Evolutionary conservation across 2,113 vertebrate species (phyloP), one percentile per base, ranked within the genome.

Genomic region (Coptodon bakossiorum): DNA sequence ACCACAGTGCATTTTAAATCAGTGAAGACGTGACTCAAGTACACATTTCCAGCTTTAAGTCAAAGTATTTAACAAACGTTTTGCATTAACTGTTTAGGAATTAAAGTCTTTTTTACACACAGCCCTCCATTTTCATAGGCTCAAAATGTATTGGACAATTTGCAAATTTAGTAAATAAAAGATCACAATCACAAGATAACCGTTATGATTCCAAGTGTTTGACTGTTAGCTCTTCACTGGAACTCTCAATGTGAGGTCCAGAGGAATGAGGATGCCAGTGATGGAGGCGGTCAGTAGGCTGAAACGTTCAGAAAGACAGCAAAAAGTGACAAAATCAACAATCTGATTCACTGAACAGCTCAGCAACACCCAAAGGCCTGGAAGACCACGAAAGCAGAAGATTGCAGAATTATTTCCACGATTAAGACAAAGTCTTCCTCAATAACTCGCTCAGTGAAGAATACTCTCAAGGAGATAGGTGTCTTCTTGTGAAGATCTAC

Each of bases 241-340:
- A 11, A 9, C 59, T 17, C 48, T 50, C 48, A 3, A 5, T 12
- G 24, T 57, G 56, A 27, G 56, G 22, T 29, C 14, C 57, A 31
- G 8, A 34, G 16, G 19, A 63, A 11, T 63, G 31, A 16, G 31
- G 59, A 31, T 63, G 9, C 9, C 29, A 19, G 31, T 3, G 59
- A 63, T 19, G 0, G 9, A 63, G 16, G 29, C 3, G 0, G 31
- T 34, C 29, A 4, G 29, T 36, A 1, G 57, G 59, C 59, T 63
- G 59, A 11, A 63, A 63, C 14, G 1, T 6, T 57, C 54, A 57
- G 12, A 5, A 57, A 57, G 24, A 14, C 54, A 29, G 12, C 24
- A 57, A 57, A 14, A 57, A 14, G 54, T 57, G 24, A 57, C 24
- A 57, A 57, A 14, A 57, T 56, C 53, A 56, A 56, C 53, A 56